Evolutionary conservation across 2,797 vertebrate species (phyloP).

Genomic region (Hemitrygon akajei): DNA sequence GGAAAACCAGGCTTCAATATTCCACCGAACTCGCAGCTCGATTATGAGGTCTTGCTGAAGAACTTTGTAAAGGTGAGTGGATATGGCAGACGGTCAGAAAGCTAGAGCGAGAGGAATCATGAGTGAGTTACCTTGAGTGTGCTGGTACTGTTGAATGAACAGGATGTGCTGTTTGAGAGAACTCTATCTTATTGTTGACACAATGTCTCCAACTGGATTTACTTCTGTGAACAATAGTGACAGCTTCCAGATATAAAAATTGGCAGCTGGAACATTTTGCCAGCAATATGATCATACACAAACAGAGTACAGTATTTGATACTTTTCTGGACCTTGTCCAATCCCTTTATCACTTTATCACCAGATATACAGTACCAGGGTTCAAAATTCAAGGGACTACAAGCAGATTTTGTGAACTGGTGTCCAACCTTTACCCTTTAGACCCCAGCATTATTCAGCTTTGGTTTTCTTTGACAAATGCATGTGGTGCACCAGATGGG

Average conservation of each 20-base stretch:
- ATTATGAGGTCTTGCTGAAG: constrained; percentile 18
- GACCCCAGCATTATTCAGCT: background rate
- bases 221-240: background rate
- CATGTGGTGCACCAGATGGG: no score
- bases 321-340: no score
- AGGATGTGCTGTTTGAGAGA: background rate
- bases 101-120: background rate
- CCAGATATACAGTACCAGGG: no score
- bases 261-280: background rate
- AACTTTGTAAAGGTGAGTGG: constrained; percentile 1
- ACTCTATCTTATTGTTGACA: background rate
- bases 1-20: constrained; percentile 12
- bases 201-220: background rate
- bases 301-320: no score
- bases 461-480: background rate
- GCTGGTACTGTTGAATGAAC: background rate
- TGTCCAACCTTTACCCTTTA: background rate
- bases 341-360: background rate
- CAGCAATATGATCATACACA: background rate
- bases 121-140: background rate
- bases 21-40: background rate
- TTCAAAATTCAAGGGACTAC: background rate
- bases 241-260: no score
- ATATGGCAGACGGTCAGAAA: no score
- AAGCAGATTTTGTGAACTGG: background rate